Evolutionary conservation across 2,797 vertebrate genomes (phyloP), one percentile per base, ranked within the genome.

Genomic region (Emys orbicularis): DNA sequence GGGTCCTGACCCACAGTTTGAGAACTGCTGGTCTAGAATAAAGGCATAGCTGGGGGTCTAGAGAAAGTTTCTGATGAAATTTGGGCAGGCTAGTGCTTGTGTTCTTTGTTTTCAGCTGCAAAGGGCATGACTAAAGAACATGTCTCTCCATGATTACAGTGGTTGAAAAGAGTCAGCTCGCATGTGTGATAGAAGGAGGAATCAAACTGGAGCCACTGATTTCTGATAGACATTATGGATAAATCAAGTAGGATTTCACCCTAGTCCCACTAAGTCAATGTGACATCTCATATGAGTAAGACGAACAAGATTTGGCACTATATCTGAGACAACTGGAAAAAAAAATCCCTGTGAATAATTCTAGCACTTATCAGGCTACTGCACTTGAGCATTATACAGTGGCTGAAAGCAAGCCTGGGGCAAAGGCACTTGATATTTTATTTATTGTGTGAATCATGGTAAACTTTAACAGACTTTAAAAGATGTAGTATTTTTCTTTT

Each of bases 261-360:
- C 37, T 57, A 56, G 15, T 81, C 53, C 15, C 5, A 29, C 37
- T 81, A 81, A 81, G 37, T 41, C 13, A 81, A n/a, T 57, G 25
- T 37, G 41, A 81, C 52, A 57, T 81, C 37, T 61, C n/a, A 76
- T 72, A n/a, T n/a, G 52, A 16, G 79, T 80, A 65, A 83, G 47
- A 11, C 34, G 27, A 85, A 47, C 44, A 68, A 50, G 5, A 25
- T 27, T 61, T 77, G 47, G 10, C 41, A 47, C 49, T 34, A 44
- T 37, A 74, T 81, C n/a, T 76, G 41, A 89, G 79, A 61, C 29
- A 92, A 84, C 34, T 84, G 13, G 29, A 49, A 52, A 8, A 76
- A 77, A 74, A 79, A 94, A 91, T 84, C 65, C 50, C 57, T 34
- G 79, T 89, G 65, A 87, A 91, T 83, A 95, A 74, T 59, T 87